These are phyloP conservation scores for Numenius phaeopus DNA, from an alignment of 2,797 vertebrate genomes.

Conservation along the genomic window DNA sequence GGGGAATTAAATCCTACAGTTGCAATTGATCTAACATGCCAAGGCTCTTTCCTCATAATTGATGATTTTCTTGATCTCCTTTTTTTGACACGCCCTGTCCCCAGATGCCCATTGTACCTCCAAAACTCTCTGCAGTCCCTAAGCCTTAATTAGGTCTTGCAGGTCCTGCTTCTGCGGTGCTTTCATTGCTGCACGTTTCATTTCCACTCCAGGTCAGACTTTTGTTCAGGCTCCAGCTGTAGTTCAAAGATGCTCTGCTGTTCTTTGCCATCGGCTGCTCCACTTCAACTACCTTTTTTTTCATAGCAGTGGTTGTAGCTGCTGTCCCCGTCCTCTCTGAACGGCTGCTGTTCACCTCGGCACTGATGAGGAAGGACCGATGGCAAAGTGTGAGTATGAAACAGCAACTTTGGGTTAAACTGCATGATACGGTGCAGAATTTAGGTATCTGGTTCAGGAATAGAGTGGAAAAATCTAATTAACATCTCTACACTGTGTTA, in stretches of 20 bases:
- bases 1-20: background rate
- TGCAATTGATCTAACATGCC: background rate
- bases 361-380: background rate
- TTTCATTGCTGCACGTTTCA: background rate
- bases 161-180: background rate
- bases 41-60: conserved; percentile 6
- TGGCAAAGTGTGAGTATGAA: background rate
- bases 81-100: background rate
- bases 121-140: background rate
- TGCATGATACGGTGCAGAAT: background rate
- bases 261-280: background rate
- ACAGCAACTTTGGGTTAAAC: background rate
- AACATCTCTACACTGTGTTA: background rate
- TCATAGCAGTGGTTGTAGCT: background rate
- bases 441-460: background rate
- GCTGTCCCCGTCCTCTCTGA: background rate
- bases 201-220: background rate
- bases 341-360: background rate
- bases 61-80: conserved; percentile 21
- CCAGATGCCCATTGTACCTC: background rate
- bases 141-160: conserved; percentile 21
- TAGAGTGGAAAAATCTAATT: background rate
- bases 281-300: background rate
- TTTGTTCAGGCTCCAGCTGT: background rate
- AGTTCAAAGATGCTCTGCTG: conserved; percentile 2